Base-by-base conservation (phyloP, 2,113 vertebrate species). In the Chaetura pelagica region DNA sequence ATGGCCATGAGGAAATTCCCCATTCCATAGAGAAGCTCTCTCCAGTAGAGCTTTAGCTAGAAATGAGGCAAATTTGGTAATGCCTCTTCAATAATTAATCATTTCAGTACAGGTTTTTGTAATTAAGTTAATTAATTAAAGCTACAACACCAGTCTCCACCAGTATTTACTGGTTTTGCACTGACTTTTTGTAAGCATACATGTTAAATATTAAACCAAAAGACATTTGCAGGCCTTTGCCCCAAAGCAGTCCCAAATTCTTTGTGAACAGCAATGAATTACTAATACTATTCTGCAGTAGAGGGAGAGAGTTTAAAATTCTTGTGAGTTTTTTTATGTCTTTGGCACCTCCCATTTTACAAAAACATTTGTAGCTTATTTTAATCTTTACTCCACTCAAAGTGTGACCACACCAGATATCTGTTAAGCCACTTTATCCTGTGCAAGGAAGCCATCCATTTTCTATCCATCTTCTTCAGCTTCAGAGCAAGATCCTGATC, bases 401-500 rank as follows among this genome's bases (percentile, higher is more conserved):
- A 58, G 21, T 15, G 40, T 44, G 63, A 64, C 54, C 17, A 19
- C 35, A 24, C 29, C 55, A 63, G 79, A 63, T 48, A 17, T 48
- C 17, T 48, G 29, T 23, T 84, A 42, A 80, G 19, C 52, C 19
- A n/a, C 30, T 68, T 42, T 52, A 34, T 44, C 58, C n/a, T 55
- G 15, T 64, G n/a, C 51, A 34, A 48, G 18, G 63, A 92, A 49
- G 5, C 15, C 15, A 30, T 30, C 20, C 16, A 6, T 40, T 46
- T 64, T 18, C 32, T n/a, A 6, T 46, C 79, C 30, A 32, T 90
- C 30, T 82, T 87, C 51, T 90, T 75, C 96, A 98, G 98, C 78
- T 97, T 66, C 96, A 96, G 92, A 81, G 87, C 90, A 96, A 97
- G 90, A 98, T 97, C 69, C 94, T 99, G 94, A 95, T 98, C 80